A percentile compares a stretch with the other conserved stretches of the same genome.
Conservation (phyloP, 2,888 invertebrate species). For the Oeneis ivallda region DNA sequence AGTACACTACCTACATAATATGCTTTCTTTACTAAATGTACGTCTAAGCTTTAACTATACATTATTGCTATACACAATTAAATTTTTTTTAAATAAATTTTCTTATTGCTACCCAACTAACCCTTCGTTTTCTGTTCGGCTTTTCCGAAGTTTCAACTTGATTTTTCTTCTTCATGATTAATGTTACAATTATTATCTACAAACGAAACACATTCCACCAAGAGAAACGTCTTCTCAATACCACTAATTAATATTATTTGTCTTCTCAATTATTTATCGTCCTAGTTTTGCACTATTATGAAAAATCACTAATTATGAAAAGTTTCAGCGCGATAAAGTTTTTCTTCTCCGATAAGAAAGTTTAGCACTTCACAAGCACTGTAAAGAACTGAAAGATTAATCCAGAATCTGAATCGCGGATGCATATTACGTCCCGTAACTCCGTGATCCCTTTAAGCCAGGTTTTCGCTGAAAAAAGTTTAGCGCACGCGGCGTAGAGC, state of each 20-base stretch:
- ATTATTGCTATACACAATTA: too few relatives aligned
- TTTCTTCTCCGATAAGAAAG: constrained; percentile 11
- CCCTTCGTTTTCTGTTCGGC: constrained; percentile 65
- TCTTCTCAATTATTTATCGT: constrained; percentile 19
- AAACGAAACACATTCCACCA: constrained; percentile 25
- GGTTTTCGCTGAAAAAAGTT: constrained; percentile 34
- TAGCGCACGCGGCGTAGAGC: constrained; percentile 35
- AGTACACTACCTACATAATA: too few relatives aligned
- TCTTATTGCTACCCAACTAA: constrained; percentile 48
- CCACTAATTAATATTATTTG: constrained; percentile 13
- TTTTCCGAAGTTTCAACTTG: constrained; percentile 59
- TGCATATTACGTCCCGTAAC: constrained; percentile 35
- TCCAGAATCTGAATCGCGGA: constrained; percentile 35
- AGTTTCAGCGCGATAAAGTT: constrained; percentile 10
- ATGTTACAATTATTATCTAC: constrained; percentile 29
- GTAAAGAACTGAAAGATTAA: constrained; percentile 25
- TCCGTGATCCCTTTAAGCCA: constrained; percentile 22
- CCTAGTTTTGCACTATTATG: constrained; percentile 8
- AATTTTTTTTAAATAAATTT: too few relatives aligned
- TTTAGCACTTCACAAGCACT: constrained; percentile 38
- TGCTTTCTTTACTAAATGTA: too few relatives aligned
- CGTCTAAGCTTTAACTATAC: too few relatives aligned
- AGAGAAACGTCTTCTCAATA: constrained; percentile 3
- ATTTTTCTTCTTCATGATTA: constrained; percentile 58
- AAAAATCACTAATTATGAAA: constrained; percentile 13